Conservation (phyloP, 1,140 invertebrate genomes). For the Drosophila chauvacae region DNA sequence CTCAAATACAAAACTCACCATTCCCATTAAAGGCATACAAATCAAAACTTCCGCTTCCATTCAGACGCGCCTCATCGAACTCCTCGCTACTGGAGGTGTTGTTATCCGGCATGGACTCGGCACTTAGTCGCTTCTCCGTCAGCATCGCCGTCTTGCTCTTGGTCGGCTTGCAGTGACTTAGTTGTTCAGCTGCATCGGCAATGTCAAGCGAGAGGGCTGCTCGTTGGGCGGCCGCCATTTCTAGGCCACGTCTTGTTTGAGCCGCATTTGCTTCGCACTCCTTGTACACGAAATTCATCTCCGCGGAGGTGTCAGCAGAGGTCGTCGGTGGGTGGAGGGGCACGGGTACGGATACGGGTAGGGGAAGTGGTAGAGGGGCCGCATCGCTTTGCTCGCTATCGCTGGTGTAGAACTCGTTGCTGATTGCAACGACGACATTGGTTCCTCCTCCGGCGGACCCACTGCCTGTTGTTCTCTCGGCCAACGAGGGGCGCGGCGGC, state of each 20-base stretch:
- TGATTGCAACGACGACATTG: slow-evolving; percentile 48
- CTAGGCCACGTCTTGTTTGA: slow-evolving; percentile 61
- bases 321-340: slow-evolving; percentile 12
- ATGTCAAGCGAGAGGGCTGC: slow-evolving; percentile 71
- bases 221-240: slow-evolving; percentile 63
- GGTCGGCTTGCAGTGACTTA: slow-evolving; percentile 44
- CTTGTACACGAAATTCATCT: slow-evolving; percentile 67
- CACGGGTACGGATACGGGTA: slow-evolving; percentile 39
- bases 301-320: slow-evolving; percentile 27
- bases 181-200: slow-evolving; percentile 61
- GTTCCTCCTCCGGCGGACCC: slow-evolving; percentile 15
- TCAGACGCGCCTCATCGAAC: slow-evolving; percentile 71
- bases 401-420: slow-evolving; percentile 73
- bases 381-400: slow-evolving; percentile 67
- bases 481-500: slow-evolving; percentile 58
- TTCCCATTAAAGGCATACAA: slow-evolving; percentile 79
- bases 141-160: slow-evolving; percentile 72
- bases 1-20: slow-evolving; percentile 75
- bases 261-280: slow-evolving; percentile 58
- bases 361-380: slow-evolving; percentile 36
- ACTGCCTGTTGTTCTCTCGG: slow-evolving; percentile 22
- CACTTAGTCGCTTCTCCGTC: slow-evolving; percentile 69
- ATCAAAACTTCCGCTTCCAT: slow-evolving; percentile 60
- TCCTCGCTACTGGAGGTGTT: slow-evolving; percentile 75
- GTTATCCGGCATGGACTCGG: slow-evolving; percentile 76